Percentiles rank a stretch among this genome's conserved stretches.
Conservation (phyloP, 2,113 vertebrate genomes). For the Callospermophilus lateralis region DNA sequence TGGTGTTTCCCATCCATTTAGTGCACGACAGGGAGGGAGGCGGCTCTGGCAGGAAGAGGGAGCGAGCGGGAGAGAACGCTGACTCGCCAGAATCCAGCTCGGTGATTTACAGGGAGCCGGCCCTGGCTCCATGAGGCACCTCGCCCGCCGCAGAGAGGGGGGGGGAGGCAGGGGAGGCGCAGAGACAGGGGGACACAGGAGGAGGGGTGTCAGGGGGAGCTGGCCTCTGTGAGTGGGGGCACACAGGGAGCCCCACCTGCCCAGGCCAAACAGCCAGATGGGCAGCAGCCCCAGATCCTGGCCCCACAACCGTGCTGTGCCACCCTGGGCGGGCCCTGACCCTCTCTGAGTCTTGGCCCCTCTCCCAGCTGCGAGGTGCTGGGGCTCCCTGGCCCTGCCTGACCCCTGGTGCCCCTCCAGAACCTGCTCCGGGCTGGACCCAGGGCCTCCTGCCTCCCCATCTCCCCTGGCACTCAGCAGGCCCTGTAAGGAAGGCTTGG, state of each 20-base stretch:
- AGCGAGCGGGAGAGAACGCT: neutral
- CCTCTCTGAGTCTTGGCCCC: neutral
- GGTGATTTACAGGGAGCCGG: neutral
- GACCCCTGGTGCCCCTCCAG: too few relatives aligned
- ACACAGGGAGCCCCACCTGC: neutral
- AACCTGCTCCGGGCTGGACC: neutral
- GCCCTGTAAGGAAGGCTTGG: neutral
- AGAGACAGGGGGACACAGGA: neutral
- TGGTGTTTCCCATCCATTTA: neutral
- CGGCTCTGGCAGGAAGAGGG: constrained; percentile 5
- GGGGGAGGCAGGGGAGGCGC: neutral
- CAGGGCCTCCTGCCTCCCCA: neutral
- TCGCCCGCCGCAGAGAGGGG: neutral
- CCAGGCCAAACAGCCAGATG: neutral
- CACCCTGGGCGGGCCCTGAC: neutral
- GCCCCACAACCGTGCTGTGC: neutral
- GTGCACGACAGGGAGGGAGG: neutral
- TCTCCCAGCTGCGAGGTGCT: neutral
- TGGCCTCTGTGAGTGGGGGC: too few relatives aligned
- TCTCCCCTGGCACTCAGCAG: accelerated
- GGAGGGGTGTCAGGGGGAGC: too few relatives aligned
- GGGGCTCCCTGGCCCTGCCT: neutral
- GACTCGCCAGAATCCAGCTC: neutral
- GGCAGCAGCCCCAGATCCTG: too few relatives aligned
- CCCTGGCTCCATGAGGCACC: neutral